Evolutionary conservation across 2,797 vertebrate species (phyloP).

Genomic region (Naso thynnoides): DNA sequence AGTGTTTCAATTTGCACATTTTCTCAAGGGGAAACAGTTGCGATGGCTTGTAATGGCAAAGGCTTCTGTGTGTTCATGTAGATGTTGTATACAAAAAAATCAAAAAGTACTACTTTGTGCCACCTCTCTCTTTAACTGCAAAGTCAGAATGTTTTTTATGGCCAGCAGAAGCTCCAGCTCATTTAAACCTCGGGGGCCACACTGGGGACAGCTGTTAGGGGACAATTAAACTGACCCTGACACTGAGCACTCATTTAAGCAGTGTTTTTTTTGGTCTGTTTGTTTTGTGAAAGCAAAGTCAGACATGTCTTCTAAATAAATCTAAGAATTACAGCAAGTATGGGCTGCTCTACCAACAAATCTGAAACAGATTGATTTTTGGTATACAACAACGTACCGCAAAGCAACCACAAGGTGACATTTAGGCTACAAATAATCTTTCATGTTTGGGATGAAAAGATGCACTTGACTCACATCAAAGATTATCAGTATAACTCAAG

Average conservation of each 20-base stretch:
- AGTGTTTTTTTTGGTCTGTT: too few relatives aligned
- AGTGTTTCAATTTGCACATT: not conserved
- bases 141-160: not conserved
- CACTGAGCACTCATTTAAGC: not conserved
- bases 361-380: not conserved
- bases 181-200: not conserved
- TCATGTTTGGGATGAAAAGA: not conserved
- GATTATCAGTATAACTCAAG: too few relatives aligned
- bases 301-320: not conserved
- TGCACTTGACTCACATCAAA: not conserved
- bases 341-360: not conserved
- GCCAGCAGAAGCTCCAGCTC: not conserved
- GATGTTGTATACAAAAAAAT: not conserved
- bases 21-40: not conserved
- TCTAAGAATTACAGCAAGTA: not conserved
- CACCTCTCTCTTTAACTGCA: not conserved
- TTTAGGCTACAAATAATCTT: not conserved
- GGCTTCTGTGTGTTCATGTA: not conserved
- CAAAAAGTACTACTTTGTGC: not conserved
- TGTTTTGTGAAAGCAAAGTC: slow-evolving; percentile 11
- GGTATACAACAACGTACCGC: not conserved
- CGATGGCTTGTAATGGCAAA: not conserved
- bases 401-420: not conserved
- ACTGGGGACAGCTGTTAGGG: slow-evolving; percentile 7
- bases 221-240: slow-evolving; percentile 9